A percentile compares a stretch with the other conserved stretches of the same genome.
phyloP scores from a whole-genome alignment of 2,888 invertebrate species.

The Lagria hirta region DNA sequence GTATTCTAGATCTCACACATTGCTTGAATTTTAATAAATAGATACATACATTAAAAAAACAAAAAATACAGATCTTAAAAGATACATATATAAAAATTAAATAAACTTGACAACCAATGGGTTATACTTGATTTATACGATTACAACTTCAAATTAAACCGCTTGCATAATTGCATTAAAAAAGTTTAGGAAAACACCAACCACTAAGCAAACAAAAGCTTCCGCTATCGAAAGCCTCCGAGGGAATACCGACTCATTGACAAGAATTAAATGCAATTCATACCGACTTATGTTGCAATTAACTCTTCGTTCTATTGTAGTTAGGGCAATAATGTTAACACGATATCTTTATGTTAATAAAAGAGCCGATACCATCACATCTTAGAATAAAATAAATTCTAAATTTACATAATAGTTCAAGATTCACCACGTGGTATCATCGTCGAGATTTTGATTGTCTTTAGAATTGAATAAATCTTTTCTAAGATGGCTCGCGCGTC shows the following conservation, averaged over 20 bases:
- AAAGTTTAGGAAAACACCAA: no score
- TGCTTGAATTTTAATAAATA: no score
- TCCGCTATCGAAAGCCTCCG: slow-evolving; percentile 16
- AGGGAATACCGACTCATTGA: slow-evolving; percentile 1
- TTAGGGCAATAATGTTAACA: slow-evolving; percentile 42
- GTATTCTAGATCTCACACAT: no score
- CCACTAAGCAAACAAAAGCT: slow-evolving; percentile 12
- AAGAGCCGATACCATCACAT: slow-evolving; percentile 35
- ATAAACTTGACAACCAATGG: no score
- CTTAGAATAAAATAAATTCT: slow-evolving; percentile 16
- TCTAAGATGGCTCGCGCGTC: slow-evolving; percentile 36
- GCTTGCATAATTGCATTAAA: no score
- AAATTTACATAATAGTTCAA: slow-evolving; percentile 19
- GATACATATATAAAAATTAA: no score
- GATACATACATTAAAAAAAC: no score
- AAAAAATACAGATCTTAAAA: no score
- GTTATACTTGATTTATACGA: no score
- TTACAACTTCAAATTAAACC: no score
- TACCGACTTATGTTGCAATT: slow-evolving; percentile 41
- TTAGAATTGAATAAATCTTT: background rate
- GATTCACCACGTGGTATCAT: slow-evolving; percentile 5
- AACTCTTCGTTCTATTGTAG: slow-evolving; percentile 40
- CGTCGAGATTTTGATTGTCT: slow-evolving; percentile 19
- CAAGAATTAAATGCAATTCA: slow-evolving; percentile 34
- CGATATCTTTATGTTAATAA: slow-evolving; percentile 45